Evolutionary conservation across 2,888 invertebrate genomes (phyloP).

Genomic region (Acronicta aceris): DNA sequence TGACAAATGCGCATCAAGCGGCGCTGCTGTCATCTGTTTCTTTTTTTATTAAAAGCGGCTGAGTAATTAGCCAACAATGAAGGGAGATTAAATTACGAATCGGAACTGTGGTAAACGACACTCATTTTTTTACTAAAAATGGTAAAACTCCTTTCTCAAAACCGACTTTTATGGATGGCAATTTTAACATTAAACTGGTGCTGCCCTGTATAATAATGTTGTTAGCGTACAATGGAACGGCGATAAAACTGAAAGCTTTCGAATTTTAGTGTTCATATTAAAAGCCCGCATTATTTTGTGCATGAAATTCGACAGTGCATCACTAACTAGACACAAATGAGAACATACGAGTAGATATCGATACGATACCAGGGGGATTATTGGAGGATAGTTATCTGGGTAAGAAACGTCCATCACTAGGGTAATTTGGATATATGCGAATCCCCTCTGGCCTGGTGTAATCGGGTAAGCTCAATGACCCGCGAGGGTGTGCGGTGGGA

Average conservation of each 20-base stretch:
- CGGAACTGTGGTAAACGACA: slow-evolving; percentile 42
- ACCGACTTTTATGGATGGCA: slow-evolving; percentile 41
- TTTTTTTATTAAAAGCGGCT: slow-evolving; percentile 51
- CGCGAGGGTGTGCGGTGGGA: slow-evolving; percentile 62
- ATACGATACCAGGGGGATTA: slow-evolving; percentile 62
- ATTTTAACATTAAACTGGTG: slow-evolving; percentile 45
- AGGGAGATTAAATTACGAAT: slow-evolving; percentile 55
- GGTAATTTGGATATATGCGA: slow-evolving; percentile 88
- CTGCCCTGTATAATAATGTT: slow-evolving; percentile 41
- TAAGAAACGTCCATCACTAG: slow-evolving; percentile 86
- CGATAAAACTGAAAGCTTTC: slow-evolving; percentile 60
- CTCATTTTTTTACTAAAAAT: slow-evolving; percentile 18
- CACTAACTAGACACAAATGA: slow-evolving; percentile 37
- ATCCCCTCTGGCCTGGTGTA: slow-evolving; percentile 79
- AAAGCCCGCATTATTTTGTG: slow-evolving; percentile 46
- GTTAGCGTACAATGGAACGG: slow-evolving; percentile 54
- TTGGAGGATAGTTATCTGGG: slow-evolving; percentile 74
- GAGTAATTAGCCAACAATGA: slow-evolving; percentile 56
- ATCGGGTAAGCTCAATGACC: slow-evolving; percentile 83
- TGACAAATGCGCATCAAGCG: slow-evolving; percentile 77
- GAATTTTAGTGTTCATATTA: slow-evolving; percentile 53
- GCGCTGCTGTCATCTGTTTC: slow-evolving; percentile 51
- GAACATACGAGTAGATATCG: slow-evolving; percentile 44
- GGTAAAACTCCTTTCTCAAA: slow-evolving; percentile 36
- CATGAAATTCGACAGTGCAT: slow-evolving; percentile 50